Conservation (phyloP, 2,797 vertebrate species). For the Gymnoscopelus microlampas region DNA sequence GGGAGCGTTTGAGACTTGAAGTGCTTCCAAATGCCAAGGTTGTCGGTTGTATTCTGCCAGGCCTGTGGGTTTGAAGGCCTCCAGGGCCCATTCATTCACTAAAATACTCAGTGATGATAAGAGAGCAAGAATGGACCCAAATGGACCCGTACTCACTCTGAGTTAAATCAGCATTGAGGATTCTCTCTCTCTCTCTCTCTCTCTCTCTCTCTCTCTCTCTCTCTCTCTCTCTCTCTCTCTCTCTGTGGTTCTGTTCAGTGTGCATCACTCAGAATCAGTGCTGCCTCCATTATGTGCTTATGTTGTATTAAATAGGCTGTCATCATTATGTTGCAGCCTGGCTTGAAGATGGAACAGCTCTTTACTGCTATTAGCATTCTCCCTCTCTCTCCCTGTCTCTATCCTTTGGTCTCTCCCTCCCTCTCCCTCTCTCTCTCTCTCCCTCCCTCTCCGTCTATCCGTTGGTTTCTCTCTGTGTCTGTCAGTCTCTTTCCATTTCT, state of each 20-base stretch:
- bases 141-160: no score
- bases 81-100: no score
- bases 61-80: no score
- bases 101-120: no score
- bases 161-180: no score
- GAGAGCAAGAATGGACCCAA: no score
- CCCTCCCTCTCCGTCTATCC: not conserved
- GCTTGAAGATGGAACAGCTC: conserved; percentile 6
- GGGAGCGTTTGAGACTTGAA: no score
- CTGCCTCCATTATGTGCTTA: conserved; percentile 44
- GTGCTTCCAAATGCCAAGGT: no score
- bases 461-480: not conserved
- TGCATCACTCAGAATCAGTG: conserved; percentile 40
- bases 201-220: not conserved
- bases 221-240: not conserved
- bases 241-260: conserved; percentile 48
- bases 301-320: conserved; percentile 59
- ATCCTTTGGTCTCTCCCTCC: not conserved
- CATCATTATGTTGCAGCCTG: conserved; percentile 47
- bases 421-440: not conserved
- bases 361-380: not conserved
- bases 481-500: not conserved
- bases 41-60: no score
- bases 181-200: not conserved
- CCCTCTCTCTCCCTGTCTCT: not conserved